Base-by-base conservation (phyloP, 2,888 invertebrate species). In the Clanis bilineata region DNA sequence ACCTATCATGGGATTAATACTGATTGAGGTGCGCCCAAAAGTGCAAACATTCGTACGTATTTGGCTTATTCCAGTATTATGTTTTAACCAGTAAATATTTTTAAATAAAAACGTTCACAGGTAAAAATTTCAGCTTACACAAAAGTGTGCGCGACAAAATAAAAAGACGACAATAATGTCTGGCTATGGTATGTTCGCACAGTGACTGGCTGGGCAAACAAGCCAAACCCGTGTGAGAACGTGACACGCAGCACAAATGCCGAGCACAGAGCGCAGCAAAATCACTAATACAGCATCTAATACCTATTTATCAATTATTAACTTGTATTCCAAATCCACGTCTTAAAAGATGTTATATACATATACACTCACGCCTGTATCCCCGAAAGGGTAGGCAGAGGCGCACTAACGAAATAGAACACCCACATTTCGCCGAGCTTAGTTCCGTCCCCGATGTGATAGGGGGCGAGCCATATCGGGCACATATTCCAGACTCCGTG, bases 231-330 rank as follows among this genome's bases (percentile, higher is more conserved):
- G 76, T 76, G 71, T 72, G 71, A 66, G 68, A 74, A 85, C 88
- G 86, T 86, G 87, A 84, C 82, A 68, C 59, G 85, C 76, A 82
- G 76, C 64, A 73, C 77, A 77, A 83, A 73, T 74, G 64, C 57
- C 25, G 10, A 18, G 7, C 23, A 15, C 18, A 23, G 15, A 23
- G 36, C 22, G 36, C 12, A 38, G 38, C 38, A 45, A 21, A 54
- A 9, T 32, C 45, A 21, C n/a, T 18, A 21, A 57, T 54, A 57
- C 38, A 32, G 18, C 43, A 15, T 41, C 25, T 54, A 39, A 36
- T 45, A 38, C 15, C 57, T 38, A 18, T 62, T 63, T 56, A 56
- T 44, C 28, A 45, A 58, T 28, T 51, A 51, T 23, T 51, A 32
- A 51, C 28, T 15, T 32, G 18, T 18, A 51, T 32, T 51, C 28